Conservation (phyloP, 1,140 invertebrate species). For the Anagrus nilaparvatae region DNA sequence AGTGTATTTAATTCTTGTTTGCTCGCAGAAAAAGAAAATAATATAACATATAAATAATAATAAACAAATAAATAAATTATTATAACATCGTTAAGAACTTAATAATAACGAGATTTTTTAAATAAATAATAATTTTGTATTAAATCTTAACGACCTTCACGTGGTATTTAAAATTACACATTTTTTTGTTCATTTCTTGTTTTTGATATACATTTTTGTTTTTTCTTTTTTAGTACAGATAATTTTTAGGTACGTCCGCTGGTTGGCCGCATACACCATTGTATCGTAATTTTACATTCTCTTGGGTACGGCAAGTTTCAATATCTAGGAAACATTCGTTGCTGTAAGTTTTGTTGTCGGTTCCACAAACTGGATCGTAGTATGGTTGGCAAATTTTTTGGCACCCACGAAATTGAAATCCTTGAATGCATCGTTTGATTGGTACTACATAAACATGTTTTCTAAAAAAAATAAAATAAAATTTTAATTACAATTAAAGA, state of each 20-base stretch:
- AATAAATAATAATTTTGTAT: neutral
- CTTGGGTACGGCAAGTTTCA: slow-evolving; percentile 75
- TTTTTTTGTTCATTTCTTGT: too few species aligned
- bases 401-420: slow-evolving; percentile 76
- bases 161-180: too few species aligned
- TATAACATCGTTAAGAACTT: neutral
- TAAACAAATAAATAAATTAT: neutral
- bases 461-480: slow-evolving; percentile 41
- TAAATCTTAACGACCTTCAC: too few species aligned
- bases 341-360: slow-evolving; percentile 79
- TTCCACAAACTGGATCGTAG: slow-evolving; percentile 83
- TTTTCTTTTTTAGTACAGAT: slow-evolving; percentile 45
- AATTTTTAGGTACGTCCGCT: slow-evolving; percentile 56
- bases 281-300: slow-evolving; percentile 51
- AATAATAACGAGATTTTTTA: neutral
- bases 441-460: slow-evolving; percentile 83
- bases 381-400: slow-evolving; percentile 73
- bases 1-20: too few species aligned
- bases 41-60: slow-evolving; percentile 10
- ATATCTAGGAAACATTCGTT: slow-evolving; percentile 88
- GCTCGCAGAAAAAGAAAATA: too few species aligned
- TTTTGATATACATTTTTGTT: neutral
- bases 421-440: slow-evolving; percentile 68
- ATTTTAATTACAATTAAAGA: too few species aligned
- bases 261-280: slow-evolving; percentile 62